Evolutionary conservation across 2,888 invertebrate genomes (phyloP), one percentile per base, ranked within the genome.

Genomic region (Saturnia japonica): DNA sequence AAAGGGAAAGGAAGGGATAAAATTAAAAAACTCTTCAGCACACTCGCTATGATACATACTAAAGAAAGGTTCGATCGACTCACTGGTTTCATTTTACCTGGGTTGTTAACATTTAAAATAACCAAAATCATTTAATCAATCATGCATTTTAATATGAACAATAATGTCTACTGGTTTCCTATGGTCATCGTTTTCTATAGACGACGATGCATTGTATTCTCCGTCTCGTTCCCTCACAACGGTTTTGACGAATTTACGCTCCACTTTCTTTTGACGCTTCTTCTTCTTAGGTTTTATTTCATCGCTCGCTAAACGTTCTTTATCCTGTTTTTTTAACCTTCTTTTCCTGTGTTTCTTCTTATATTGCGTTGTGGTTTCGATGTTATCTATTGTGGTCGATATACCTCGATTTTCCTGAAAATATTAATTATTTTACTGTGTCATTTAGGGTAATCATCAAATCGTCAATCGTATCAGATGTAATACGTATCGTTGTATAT

Each of bases 71-170:
- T 34, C 34, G 34, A 34, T 34, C 6, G 34, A 34, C 34, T 34
- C 6, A 6, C 34, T 6, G 6, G 34, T 6, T 2, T 34, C 34
- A 6, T 34, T 34, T 34, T 34, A 34, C 34, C 34, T 34, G 34
- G 6, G 6, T 34, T 34, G 34, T 34, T 34, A 34, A 34, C 34
- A 34, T 16, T 7, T 7, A 16, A 19, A 47, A 54, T 22, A 6
- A 54, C 9, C 19, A 9, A n/a, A 54, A 28, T 14, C 28, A 28
- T 57, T 45, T 28, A 9, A 64, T 72, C 74, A 81, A 43, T 87
- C 83, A 67, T 80, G 82, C 85, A 88, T 85, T 83, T 87, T 87
- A 76, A 88, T 88, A 73, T 88, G 88, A 71, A 88, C 86, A 71
- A 86, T 83, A 66, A 88, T 88, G 72, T 88, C 88, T 0, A 87